Base-by-base conservation (phyloP, 2,888 invertebrate genomes). In the Xylota sylvarum region DNA sequence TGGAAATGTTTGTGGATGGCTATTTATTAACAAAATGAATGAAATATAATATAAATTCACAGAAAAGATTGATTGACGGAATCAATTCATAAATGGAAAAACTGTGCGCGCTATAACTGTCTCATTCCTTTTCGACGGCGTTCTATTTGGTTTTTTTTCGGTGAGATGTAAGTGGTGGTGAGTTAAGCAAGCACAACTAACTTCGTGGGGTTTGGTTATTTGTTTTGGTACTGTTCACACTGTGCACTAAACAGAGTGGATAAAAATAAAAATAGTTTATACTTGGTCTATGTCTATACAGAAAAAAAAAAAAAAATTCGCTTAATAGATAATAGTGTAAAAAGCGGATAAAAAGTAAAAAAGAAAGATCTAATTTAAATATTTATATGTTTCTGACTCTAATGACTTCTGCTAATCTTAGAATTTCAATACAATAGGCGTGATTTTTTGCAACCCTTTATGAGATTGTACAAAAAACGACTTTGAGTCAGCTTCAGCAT, bases 91-190 rank as follows among this genome's bases (percentile, higher is more conserved):
- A 32, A 27, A 72, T 70, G 46, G 46, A 17, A 52, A 43, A 69
- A 52, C 70, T 55, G 27, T 55, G 50, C 64, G 62, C 70, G 43
- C 17, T 84, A 85, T 80, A 85, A 80, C 84, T 80, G 80, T 85
- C 84, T 85, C 84, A 48, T 76, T 76, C 32, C 46, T 70, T 55
- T 85, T 64, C 50, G 55, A 70, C 40, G 85, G 85, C 85, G 85
- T 85, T 81, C 58, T 69, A 55, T 69, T 64, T 50, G 37, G 14
- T 55, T 43, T 46, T 48, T n/a, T 30, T 46, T 35, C 14, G 60
- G 32, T 27, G 60, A 14, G n/a, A 64, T 78, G 30, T 35, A 46
- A 37, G 50, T 12, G 27, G 43, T 5, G 2, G 12, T 19, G 17
- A 30, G n/a, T 27, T 72, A 65, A n/a, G 6, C n/a, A 72, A 80